Conservation (phyloP, 2,113 vertebrate genomes). For the Azemiops feae region DNA sequence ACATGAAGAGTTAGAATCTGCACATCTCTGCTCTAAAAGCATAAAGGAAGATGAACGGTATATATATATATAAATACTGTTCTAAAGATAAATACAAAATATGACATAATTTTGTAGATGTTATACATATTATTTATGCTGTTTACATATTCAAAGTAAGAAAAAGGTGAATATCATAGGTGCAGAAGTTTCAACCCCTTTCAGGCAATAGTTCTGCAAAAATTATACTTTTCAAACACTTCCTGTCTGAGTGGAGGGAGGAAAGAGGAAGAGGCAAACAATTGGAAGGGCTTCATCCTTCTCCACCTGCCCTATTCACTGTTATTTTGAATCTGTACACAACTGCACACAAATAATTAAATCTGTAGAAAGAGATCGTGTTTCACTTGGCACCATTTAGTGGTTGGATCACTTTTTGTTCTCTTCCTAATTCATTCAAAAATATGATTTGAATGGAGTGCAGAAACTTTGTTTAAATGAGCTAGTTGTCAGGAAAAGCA, state of each 20-base stretch:
- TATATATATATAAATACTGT: neutral
- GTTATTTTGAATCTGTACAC: neutral
- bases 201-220: neutral
- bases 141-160: neutral
- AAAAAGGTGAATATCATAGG: neutral
- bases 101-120: neutral
- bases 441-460: neutral
- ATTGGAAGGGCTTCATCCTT: neutral
- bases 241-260: neutral
- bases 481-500: neutral
- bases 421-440: neutral
- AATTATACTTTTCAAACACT: neutral
- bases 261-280: neutral
- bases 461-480: neutral
- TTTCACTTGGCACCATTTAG: neutral
- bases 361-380: neutral
- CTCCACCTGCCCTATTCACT: neutral
- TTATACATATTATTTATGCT: neutral
- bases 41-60: neutral
- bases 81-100: neutral
- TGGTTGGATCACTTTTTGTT: neutral
- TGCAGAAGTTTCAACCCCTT: neutral
- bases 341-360: neutral
- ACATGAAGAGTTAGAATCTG: neutral
- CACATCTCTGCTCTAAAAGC: neutral